Conservation (phyloP, 2,797 vertebrate genomes). For the Acanthopagrus latus region DNA sequence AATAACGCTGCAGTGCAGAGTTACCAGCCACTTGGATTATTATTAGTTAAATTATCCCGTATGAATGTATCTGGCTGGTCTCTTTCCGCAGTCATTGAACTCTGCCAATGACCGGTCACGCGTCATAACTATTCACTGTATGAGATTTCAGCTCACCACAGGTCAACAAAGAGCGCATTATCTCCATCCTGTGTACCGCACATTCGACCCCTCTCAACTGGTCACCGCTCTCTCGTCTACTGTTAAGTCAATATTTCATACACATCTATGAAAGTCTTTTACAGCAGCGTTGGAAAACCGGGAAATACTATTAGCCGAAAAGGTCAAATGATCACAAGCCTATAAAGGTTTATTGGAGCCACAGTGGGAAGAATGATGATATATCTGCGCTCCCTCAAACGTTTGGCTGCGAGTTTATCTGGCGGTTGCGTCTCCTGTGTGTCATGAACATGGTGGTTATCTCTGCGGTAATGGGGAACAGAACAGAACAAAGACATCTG, state of each 20-base stretch:
- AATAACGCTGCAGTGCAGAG: slow-evolving; percentile 1
- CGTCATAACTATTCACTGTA: slow-evolving; percentile 53
- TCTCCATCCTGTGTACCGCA: slow-evolving; percentile 66
- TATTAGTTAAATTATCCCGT: slow-evolving; percentile 6
- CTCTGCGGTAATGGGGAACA: slow-evolving; percentile 81
- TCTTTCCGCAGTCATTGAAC: slow-evolving; percentile 7
- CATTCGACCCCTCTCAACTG: slow-evolving; percentile 61
- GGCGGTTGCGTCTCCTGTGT: slow-evolving; percentile 64
- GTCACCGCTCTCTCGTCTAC: slow-evolving; percentile 50
- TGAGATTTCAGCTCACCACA: slow-evolving; percentile 46
- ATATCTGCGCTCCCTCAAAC: slow-evolving; percentile 64
- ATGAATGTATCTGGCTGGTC: slow-evolving; percentile 32
- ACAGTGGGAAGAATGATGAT: slow-evolving; percentile 74
- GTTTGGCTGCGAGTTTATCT: slow-evolving; percentile 73
- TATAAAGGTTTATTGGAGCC: slow-evolving; percentile 73
- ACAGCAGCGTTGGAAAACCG: slow-evolving; percentile 64
- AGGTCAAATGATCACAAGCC: slow-evolving; percentile 76
- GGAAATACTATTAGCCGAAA: slow-evolving; percentile 71
- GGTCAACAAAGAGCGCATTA: slow-evolving; percentile 64
- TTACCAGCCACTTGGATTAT: slow-evolving; percentile 20
- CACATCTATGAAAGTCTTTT: slow-evolving; percentile 68
- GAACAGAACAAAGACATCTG: slow-evolving; percentile 74
- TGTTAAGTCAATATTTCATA: slow-evolving; percentile 63
- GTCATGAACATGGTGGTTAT: slow-evolving; percentile 77
- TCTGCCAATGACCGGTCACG: slow-evolving; percentile 53